phyloP scores from a whole-genome alignment of 2,797 vertebrate genomes.

The Microcaecilia unicolor region DNA sequence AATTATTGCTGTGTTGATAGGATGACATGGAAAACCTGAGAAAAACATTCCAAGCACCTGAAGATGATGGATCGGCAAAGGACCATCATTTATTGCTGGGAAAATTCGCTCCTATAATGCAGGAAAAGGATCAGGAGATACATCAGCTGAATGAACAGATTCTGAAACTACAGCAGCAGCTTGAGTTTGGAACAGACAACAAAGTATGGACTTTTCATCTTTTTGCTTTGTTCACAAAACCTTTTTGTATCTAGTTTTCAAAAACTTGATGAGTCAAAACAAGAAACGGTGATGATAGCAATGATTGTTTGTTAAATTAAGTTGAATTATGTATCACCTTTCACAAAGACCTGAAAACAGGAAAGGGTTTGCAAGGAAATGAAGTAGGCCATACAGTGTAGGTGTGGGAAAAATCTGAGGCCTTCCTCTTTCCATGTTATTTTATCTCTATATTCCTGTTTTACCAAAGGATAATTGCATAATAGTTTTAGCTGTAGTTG shows the following conservation, averaged over 20 bases:
- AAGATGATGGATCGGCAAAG: constrained; percentile 33
- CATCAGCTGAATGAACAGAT: constrained; percentile 77
- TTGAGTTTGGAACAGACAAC: constrained; percentile 68
- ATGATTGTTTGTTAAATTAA: too few species aligned
- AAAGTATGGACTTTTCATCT: constrained; percentile 59
- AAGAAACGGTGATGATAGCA: background rate
- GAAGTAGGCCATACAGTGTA: too few species aligned
- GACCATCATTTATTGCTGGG: constrained; percentile 62
- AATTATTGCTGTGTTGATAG: too few species aligned
- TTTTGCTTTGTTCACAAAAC: background rate
- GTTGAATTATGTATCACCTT: too few species aligned
- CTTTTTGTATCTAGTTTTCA: background rate
- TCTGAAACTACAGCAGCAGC: constrained; percentile 68
- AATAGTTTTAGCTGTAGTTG: too few species aligned
- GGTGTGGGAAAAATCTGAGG: too few species aligned
- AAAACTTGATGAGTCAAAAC: too few species aligned
- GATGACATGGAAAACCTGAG: constrained; percentile 52
- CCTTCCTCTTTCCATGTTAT: too few species aligned
- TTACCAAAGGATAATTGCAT: too few species aligned
- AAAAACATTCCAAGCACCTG: constrained; percentile 36
- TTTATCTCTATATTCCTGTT: too few species aligned
- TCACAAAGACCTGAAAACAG: too few species aligned
- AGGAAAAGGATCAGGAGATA: constrained; percentile 84
- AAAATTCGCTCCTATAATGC: constrained; percentile 74
- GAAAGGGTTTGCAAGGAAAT: too few species aligned